Conservation (phyloP, 2,797 vertebrate species). For the Lepidocolaptes lacrymiger region DNA sequence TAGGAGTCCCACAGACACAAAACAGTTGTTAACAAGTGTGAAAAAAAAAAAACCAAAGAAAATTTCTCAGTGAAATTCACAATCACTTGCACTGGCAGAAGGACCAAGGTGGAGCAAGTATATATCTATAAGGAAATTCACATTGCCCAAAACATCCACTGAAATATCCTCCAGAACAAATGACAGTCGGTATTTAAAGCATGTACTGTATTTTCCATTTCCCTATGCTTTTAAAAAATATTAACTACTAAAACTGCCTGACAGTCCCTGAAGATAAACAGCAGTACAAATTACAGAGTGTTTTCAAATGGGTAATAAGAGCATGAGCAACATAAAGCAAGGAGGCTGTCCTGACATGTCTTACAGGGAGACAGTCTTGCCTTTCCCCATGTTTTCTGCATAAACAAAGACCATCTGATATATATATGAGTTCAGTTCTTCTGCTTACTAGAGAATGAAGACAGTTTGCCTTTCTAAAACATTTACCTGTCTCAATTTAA, state of each 20-base stretch:
- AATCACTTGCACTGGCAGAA: not conserved
- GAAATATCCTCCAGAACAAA: not conserved
- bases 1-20: not conserved
- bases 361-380: not conserved
- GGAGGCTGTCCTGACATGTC: not conserved
- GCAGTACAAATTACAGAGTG: not conserved
- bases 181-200: not conserved
- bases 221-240: not conserved
- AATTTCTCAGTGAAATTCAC: conserved; percentile 10
- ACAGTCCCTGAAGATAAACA: not conserved
- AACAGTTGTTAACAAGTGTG: not conserved
- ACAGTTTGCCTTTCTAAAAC: not conserved
- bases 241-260: not conserved
- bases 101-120: not conserved
- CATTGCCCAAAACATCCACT: not conserved
- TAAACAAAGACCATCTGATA: not conserved
- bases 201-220: not conserved
- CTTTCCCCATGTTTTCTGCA: not conserved
- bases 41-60: not conserved
- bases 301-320: not conserved
- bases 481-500: not conserved
- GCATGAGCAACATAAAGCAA: not conserved
- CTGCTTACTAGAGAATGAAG: not conserved
- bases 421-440: not conserved
- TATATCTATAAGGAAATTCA: not conserved